Percentiles rank a stretch among this genome's conserved stretches.
Conservation (phyloP, 2,113 vertebrate genomes). For the Polypterus senegalus region DNA sequence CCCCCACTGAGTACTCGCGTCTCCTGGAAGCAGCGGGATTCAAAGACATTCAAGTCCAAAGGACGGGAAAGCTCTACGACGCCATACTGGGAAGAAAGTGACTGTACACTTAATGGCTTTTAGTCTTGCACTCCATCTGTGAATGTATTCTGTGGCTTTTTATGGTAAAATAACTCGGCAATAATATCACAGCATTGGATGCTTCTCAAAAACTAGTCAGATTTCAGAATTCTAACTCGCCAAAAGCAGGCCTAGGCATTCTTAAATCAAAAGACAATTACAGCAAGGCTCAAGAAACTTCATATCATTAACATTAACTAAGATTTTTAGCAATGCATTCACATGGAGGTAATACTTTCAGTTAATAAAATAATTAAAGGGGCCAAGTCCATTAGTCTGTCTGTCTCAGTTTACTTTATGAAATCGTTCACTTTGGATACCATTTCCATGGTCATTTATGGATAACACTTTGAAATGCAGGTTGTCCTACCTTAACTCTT, state of each 20-base stretch:
- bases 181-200: not conserved
- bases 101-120: constrained; percentile 16
- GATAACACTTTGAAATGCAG: too few species aligned
- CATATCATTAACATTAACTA: too few species aligned
- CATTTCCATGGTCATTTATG: too few species aligned
- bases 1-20: constrained; percentile 42
- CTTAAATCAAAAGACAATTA: not conserved
- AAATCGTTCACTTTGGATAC: too few species aligned
- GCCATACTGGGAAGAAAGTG: constrained; percentile 57
- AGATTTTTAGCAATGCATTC: too few species aligned
- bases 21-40: constrained; percentile 64
- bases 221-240: not conserved
- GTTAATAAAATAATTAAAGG: too few species aligned
- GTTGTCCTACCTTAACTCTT: too few species aligned
- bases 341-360: too few species aligned
- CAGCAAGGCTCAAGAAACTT: not conserved
- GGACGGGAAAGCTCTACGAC: constrained; percentile 61
- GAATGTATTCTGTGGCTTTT: constrained; percentile 2
- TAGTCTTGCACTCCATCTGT: not conserved
- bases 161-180: not conserved
- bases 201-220: not conserved
- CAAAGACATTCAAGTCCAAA: constrained; percentile 29
- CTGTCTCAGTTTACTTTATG: too few species aligned
- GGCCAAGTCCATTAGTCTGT: too few species aligned
- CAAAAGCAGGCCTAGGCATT: not conserved